These are phyloP conservation scores for Sarcophaga variegata DNA, from an alignment of 2,888 invertebrate genomes.

Conservation along the genomic window DNA sequence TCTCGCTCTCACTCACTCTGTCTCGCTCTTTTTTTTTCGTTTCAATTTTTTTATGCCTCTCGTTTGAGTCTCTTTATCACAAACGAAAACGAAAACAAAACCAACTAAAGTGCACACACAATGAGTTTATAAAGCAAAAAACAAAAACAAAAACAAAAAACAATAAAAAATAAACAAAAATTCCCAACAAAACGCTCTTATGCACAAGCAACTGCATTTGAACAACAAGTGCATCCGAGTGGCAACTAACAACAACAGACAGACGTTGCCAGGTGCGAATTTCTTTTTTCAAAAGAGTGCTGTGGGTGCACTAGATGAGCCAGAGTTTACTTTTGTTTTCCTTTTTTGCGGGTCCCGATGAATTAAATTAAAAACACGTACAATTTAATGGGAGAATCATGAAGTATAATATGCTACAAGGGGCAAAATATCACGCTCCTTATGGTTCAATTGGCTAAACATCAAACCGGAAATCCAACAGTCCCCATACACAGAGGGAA, in stretches of 20 bases:
- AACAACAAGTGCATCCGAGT: conserved; percentile 61
- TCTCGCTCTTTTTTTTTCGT: conserved; percentile 7
- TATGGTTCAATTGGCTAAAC: too few species aligned
- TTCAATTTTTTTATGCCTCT: neutral
- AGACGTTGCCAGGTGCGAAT: neutral
- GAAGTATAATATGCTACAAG: too few species aligned
- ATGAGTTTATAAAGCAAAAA: conserved; percentile 58
- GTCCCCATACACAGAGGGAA: too few species aligned
- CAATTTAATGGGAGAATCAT: too few species aligned
- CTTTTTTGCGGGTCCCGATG: too few species aligned
- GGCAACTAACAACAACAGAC: conserved; percentile 30
- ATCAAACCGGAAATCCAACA: too few species aligned
- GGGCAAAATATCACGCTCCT: too few species aligned
- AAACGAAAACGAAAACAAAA: conserved; percentile 51
- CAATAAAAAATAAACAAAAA: conserved; percentile 8
- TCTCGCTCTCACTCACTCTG: conserved; percentile 29
- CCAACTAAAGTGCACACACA: conserved; percentile 69
- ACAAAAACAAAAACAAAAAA: conserved; percentile 4
- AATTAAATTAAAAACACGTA: too few species aligned
- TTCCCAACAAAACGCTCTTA: conserved; percentile 20
- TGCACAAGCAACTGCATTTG: conserved; percentile 51
- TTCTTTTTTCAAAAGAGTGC: neutral
- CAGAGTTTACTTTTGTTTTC: too few species aligned
- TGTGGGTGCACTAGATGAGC: too few species aligned
- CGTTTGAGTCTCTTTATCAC: conserved; percentile 41